Evolutionary conservation across 2,797 vertebrate species (phyloP), one percentile per base, ranked within the genome.

Genomic region (Xyrichtys novacula): DNA sequence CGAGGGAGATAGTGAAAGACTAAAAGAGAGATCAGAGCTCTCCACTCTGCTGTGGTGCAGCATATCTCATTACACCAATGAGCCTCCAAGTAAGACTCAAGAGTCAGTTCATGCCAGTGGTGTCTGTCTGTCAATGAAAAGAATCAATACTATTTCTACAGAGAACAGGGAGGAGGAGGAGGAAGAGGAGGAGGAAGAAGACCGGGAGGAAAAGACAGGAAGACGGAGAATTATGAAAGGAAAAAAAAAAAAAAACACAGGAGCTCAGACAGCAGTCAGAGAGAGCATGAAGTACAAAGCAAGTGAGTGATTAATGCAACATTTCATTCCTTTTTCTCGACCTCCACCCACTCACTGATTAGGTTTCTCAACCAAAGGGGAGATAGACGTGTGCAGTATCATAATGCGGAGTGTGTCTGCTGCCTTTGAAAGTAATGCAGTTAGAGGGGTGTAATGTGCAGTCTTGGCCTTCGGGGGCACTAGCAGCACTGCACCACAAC

Each of bases 401-500:
- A 48, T 61, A 76, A 84, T 78, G 66, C 64, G 66, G 73, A 32
- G 74, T 15, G 43, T n/a, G 64, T 54, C 57, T 59, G 46, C 62
- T 71, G 74, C 52, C 39, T 68, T 61, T 67, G 48, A 65, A 55
- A 65, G 28, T 17, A 25, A 48, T 56, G 63, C 71, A 61, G 72
- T 40, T 20, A n/a, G 28, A 9, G 39, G 23, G 34, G 38, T 52
- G 80, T 20, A 65, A 25, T 73, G 67, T 28, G 46, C 42, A 5
- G 22, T 34, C 16, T 62, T 17, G 8, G 59, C 67, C 76, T 55
- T 10, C 2, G 25, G 77, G 43, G 81, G 81, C 66, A 38, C 48
- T 42, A 55, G 50, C 2, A n/a, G 26, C 78, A 82, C 80, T 83
- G 84, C 84, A 88, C 76, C 78, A n/a, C n/a, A 85, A 74, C 2